Conservation (phyloP, 1,140 invertebrate species). For the Macrotrachela quadricornifera region DNA sequence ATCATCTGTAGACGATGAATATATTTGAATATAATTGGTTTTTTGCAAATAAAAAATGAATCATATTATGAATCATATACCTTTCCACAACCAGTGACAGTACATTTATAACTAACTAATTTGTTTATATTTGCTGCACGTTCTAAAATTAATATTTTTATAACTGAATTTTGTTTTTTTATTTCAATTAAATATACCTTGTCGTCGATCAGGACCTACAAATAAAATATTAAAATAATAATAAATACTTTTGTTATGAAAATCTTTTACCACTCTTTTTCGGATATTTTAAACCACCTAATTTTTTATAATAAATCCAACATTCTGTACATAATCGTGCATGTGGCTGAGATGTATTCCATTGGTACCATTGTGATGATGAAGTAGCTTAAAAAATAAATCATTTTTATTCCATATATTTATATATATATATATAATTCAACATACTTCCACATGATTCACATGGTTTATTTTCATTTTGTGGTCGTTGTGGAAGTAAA, state of each 20-base stretch:
- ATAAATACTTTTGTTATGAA: background rate
- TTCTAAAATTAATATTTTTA: constrained; percentile 20
- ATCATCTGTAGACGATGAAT: too few species aligned
- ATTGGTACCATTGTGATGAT: constrained; percentile 37
- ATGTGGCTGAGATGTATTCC: constrained; percentile 36
- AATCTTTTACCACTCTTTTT: constrained; percentile 21
- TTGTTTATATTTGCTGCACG: constrained; percentile 34
- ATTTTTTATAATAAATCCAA: constrained; percentile 96
- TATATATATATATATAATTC: too few species aligned
- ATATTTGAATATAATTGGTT: too few species aligned
- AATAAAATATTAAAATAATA: background rate
- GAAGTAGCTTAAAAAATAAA: constrained; percentile 33
- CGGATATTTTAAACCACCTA: constrained; percentile 64
- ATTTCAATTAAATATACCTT: too few species aligned
- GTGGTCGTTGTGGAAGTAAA: constrained; percentile 22
- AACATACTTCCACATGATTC: too few species aligned
- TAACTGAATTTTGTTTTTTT: too few species aligned
- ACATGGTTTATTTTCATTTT: constrained; percentile 23
- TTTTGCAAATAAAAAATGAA: too few species aligned
- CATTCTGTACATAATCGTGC: constrained; percentile 60
- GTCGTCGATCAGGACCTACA: too few species aligned
- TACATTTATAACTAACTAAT: constrained; percentile 62
- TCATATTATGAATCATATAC: constrained; percentile 23
- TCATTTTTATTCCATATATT: too few species aligned
- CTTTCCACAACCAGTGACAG: constrained; percentile 64